These are phyloP conservation scores for Thaumatotibia leucotreta DNA, from an alignment of 1,140 invertebrate genomes.

Conservation along the genomic window DNA sequence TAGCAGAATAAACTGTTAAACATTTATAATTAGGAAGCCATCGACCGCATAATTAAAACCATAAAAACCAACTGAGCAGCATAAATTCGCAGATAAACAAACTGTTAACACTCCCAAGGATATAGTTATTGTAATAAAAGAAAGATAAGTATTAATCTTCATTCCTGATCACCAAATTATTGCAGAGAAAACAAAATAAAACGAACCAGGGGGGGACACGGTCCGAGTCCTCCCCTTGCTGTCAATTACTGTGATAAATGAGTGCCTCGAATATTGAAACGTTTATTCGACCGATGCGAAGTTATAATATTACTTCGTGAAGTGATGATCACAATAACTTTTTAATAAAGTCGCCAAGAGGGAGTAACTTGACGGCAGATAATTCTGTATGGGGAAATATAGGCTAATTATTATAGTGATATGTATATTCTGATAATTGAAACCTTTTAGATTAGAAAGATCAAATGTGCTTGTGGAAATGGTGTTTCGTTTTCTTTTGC, in stretches of 20 bases:
- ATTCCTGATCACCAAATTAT: constrained; percentile 43
- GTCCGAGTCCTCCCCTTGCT: constrained; percentile 48
- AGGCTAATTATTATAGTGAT: no score
- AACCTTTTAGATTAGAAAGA: no score
- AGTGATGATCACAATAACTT: constrained; percentile 50
- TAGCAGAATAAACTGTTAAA: no score
- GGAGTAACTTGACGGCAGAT: no score
- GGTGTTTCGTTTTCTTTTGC: no score
- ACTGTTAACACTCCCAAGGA: not conserved
- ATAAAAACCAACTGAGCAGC: constrained; percentile 1
- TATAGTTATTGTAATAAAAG: constrained; percentile 4
- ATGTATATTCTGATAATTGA: no score
- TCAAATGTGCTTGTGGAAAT: no score
- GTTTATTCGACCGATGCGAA: constrained; percentile 62
- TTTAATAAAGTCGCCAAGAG: constrained; percentile 61
- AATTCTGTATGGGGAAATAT: no score
- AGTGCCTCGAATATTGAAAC: constrained; percentile 68
- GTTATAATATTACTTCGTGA: constrained; percentile 63
- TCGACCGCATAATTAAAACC: not conserved
- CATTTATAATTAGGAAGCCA: not conserved
- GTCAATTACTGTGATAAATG: constrained; percentile 75
- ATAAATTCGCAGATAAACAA: constrained; percentile 4
- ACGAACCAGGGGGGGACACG: constrained; percentile 36
- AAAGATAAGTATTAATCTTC: constrained; percentile 19
- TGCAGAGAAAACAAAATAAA: constrained; percentile 47